phyloP scores from a whole-genome alignment of 2,113 vertebrate genomes.

The Indicator maculatus region DNA sequence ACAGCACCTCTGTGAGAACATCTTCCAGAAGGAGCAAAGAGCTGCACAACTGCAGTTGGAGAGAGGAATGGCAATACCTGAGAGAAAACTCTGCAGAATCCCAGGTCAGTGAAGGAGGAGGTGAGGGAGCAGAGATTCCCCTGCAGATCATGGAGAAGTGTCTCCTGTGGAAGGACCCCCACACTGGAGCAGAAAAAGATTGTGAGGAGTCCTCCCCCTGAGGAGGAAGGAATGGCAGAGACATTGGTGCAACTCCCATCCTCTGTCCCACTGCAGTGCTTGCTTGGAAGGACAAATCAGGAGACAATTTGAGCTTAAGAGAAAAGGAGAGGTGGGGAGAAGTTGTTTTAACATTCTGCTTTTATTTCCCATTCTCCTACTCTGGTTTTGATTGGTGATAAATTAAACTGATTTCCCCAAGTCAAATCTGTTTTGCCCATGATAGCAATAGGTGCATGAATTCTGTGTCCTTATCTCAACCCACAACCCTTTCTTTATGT shows the following conservation, averaged over 20 bases:
- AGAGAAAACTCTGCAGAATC: not conserved
- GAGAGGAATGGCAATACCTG: not conserved
- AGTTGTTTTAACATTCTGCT: not conserved
- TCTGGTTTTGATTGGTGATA: not conserved
- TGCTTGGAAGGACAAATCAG: not conserved
- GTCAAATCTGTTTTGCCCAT: not conserved
- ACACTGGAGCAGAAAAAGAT: not conserved
- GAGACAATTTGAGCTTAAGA: not conserved
- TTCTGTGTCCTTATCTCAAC: not conserved
- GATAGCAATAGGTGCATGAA: not conserved
- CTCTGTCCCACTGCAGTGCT: not conserved
- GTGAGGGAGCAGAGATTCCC: not conserved
- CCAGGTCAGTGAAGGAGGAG: not conserved
- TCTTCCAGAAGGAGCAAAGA: not conserved
- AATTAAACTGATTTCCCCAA: not conserved
- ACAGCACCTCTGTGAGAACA: not conserved
- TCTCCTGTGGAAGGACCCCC: accelerated
- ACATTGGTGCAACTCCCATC: too few species aligned
- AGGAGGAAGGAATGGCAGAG: not conserved
- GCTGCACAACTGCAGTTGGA: not conserved
- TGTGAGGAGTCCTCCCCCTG: not conserved
- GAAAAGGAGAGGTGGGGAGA: not conserved
- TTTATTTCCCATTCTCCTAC: not conserved
- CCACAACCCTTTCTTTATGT: not conserved
- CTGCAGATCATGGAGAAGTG: not conserved